phyloP scores from a whole-genome alignment of 2,888 invertebrate species.

The Dinocampus coccinellae region DNA sequence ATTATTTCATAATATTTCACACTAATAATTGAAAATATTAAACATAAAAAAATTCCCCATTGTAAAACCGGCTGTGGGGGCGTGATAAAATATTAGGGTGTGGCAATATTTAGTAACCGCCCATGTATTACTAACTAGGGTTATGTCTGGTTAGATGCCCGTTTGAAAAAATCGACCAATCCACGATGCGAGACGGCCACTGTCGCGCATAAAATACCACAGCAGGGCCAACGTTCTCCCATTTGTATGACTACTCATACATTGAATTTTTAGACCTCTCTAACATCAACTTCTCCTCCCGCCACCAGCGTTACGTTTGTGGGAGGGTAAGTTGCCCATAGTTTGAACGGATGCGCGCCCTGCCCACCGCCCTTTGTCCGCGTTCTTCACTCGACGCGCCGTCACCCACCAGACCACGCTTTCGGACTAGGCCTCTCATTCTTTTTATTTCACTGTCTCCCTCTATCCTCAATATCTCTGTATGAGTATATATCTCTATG shows the following conservation, averaged over 20 bases:
- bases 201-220: conserved; percentile 57
- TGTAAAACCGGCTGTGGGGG: conserved; percentile 59
- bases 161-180: conserved; percentile 69
- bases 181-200: conserved; percentile 68
- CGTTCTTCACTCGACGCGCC: background rate
- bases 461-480: background rate
- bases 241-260: conserved; percentile 17
- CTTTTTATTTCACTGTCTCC: background rate
- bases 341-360: conserved; percentile 7
- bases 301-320: conserved; percentile 35
- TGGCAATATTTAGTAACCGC: conserved; percentile 57
- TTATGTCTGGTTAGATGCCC: conserved; percentile 65
- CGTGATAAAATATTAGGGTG: conserved; percentile 59
- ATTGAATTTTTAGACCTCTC: conserved; percentile 8
- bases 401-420: conserved; percentile 1
- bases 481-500: background rate
- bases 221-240: conserved; percentile 32
- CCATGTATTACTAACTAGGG: conserved; percentile 65
- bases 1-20: background rate
- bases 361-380: conserved; percentile 33
- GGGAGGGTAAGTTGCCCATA: conserved; percentile 30
- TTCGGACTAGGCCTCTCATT: background rate
- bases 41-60: conserved; percentile 38
- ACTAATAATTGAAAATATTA: background rate
- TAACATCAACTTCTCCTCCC: conserved; percentile 20